phyloP scores from a whole-genome alignment of 2,797 vertebrate genomes.

The Coilia nasus region DNA sequence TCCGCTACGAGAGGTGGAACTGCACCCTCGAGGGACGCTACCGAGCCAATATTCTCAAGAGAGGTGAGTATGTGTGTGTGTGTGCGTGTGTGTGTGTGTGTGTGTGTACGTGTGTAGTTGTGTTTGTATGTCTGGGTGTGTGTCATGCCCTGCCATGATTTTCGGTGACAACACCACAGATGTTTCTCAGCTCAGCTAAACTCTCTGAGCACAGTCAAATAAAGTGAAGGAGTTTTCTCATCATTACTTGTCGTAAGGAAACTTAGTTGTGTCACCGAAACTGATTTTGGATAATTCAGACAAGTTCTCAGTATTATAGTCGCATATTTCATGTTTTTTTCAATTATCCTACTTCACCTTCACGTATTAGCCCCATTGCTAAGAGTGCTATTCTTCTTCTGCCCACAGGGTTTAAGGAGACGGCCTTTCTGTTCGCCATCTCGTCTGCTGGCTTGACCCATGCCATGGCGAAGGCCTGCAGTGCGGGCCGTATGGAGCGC shows the following conservation, averaged over 20 bases:
- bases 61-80: slow-evolving; percentile 72
- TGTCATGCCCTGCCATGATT: background rate
- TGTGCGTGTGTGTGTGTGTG: too few relatives aligned
- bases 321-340: background rate
- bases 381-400: too few relatives aligned
- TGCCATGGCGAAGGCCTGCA: slow-evolving; percentile 95
- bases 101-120: too few relatives aligned
- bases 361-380: too few relatives aligned
- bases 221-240: background rate
- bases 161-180: background rate
- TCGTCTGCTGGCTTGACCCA: slow-evolving; percentile 95
- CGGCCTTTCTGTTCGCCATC: slow-evolving; percentile 92
- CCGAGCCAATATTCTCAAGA: slow-evolving; percentile 89
- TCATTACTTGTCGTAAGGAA: background rate
- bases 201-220: background rate
- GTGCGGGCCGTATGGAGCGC: slow-evolving; percentile 95
- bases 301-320: background rate
- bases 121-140: too few relatives aligned
- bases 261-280: background rate
- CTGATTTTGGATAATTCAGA: background rate
- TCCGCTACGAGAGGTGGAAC: slow-evolving; percentile 98
- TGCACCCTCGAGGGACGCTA: slow-evolving; percentile 95
- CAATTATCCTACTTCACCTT: background rate
- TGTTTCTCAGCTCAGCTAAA: background rate
- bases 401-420: slow-evolving; percentile 92